A percentile compares a stretch with the other conserved stretches of the same genome.
phyloP scores from a whole-genome alignment of 1,140 invertebrate genomes.

The Apis laboriosa region DNA sequence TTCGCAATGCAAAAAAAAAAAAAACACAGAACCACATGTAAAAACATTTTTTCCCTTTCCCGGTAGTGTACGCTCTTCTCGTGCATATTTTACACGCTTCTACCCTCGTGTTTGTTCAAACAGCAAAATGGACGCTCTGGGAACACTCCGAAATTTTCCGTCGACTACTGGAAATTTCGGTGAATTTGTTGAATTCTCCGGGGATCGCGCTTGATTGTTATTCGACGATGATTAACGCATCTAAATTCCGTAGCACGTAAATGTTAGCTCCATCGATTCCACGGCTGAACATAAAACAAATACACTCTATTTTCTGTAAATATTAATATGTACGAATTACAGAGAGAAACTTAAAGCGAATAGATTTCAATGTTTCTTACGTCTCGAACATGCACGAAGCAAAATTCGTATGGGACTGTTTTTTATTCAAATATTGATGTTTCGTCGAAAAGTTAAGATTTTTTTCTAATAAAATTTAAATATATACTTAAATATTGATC shows the following conservation, averaged over 20 bases:
- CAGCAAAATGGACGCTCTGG: slow-evolving; percentile 3
- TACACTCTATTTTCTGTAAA: slow-evolving; percentile 37
- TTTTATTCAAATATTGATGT: too few relatives aligned
- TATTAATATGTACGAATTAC: slow-evolving; percentile 1
- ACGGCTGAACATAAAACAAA: slow-evolving; percentile 39
- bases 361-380: background rate
- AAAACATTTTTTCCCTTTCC: background rate
- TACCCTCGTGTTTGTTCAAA: background rate
- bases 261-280: slow-evolving; percentile 45
- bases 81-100: background rate
- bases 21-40: background rate
- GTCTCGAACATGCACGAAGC: too few relatives aligned
- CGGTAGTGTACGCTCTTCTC: background rate
- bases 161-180: background rate
- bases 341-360: slow-evolving; percentile 25
- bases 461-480: too few relatives aligned
- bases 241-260: slow-evolving; percentile 40
- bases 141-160: background rate
- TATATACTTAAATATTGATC: too few relatives aligned
- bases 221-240: slow-evolving; percentile 43
- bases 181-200: background rate
- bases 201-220: slow-evolving; percentile 20
- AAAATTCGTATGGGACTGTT: too few relatives aligned
- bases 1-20: background rate
- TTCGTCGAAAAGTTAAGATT: too few relatives aligned